Percentiles rank a stretch among this genome's conserved stretches.
These are phyloP conservation scores for Euproctis similis DNA, from an alignment of 2,888 invertebrate species.

Conservation along the genomic window DNA sequence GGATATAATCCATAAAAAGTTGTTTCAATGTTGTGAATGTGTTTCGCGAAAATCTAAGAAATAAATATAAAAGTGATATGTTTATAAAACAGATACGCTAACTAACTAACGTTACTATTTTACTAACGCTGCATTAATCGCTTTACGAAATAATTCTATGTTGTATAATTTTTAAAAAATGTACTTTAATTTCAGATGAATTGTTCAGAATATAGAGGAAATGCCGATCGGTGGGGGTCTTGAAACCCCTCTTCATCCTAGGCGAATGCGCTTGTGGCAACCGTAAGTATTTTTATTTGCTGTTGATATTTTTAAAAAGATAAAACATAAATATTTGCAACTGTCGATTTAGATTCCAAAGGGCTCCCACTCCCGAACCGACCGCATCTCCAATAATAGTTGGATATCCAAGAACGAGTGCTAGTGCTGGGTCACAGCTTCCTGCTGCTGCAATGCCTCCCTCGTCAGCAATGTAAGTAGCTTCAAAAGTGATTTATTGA, in stretches of 20 bases:
- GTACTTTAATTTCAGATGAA: background rate
- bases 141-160: constrained; percentile 1
- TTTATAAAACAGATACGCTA: too few species aligned
- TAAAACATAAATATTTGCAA: background rate
- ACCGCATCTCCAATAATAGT: background rate
- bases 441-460: constrained; percentile 1
- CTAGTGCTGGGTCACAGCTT: constrained; percentile 1
- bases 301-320: constrained; percentile 1
- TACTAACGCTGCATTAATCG: background rate
- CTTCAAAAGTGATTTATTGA: constrained; percentile 1
- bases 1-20: too few species aligned
- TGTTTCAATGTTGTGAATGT: too few species aligned
- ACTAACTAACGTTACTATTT: background rate
- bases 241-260: constrained; percentile 1
- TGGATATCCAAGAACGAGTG: background rate
- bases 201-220: constrained; percentile 1
- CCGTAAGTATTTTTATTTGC: constrained; percentile 1
- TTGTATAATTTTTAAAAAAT: background rate
- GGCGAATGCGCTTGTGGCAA: background rate
- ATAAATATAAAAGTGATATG: too few species aligned
- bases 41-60: too few species aligned
- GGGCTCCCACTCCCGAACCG: constrained; percentile 1
- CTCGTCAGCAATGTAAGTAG: background rate
- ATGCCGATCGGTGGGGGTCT: background rate
- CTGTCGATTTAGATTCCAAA: background rate